phyloP scores from a whole-genome alignment of 2,113 vertebrate species.

The Rhizomys pruinosus region DNA sequence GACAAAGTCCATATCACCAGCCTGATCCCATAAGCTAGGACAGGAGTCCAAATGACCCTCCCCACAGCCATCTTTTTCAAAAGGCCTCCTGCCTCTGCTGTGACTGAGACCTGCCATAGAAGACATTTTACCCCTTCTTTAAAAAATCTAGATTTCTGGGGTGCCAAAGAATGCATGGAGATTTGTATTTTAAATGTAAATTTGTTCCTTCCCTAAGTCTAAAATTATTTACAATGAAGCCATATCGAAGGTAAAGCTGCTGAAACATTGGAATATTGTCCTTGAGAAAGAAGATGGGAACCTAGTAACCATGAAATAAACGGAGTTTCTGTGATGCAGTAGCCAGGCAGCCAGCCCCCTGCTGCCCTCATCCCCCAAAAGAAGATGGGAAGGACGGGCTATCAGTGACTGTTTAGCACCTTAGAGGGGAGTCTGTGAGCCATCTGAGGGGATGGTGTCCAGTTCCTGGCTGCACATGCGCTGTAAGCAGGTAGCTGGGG shows the following conservation, averaged over 20 bases:
- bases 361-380: neutral
- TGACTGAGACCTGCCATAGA: neutral
- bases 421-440: neutral
- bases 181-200: constrained; percentile 16
- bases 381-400: neutral
- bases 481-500: neutral
- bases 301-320: neutral
- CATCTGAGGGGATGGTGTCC: neutral
- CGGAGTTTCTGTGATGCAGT: neutral
- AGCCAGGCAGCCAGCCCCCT: neutral
- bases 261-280: neutral
- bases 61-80: no score
- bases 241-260: neutral
- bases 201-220: neutral
- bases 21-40: neutral
- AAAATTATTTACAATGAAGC: constrained; percentile 6
- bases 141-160: neutral
- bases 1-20: neutral
- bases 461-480: neutral
- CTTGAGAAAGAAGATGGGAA: neutral
- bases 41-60: neutral
- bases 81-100: neutral
- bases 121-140: neutral
- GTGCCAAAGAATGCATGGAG: neutral
- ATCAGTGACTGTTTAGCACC: neutral